Conservation (phyloP, 2,888 invertebrate species). For the Clanis bilineata region DNA sequence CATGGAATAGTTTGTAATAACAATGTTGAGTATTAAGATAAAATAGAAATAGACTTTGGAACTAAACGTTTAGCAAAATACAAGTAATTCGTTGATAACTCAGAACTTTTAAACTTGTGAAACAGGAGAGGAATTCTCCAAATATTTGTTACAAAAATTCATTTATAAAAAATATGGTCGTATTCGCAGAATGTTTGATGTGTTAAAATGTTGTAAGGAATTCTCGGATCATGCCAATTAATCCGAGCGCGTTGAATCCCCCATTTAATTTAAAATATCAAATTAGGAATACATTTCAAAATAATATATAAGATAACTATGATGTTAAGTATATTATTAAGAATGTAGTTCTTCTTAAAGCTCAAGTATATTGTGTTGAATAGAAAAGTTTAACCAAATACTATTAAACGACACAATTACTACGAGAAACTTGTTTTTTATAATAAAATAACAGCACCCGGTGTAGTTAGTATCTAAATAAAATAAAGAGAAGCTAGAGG, state of each 20-base stretch:
- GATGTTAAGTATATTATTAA: too few relatives aligned
- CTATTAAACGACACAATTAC: too few relatives aligned
- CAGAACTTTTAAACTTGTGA: too few relatives aligned
- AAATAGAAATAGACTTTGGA: neutral
- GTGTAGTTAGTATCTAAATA: neutral
- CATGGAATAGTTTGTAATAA: neutral
- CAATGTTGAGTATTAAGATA: neutral
- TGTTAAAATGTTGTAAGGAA: neutral
- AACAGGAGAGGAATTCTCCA: too few relatives aligned
- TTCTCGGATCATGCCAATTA: neutral
- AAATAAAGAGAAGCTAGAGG: neutral
- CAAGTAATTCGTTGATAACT: too few relatives aligned
- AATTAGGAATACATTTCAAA: too few relatives aligned
- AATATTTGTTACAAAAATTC: neutral
- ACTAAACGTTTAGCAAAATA: neutral
- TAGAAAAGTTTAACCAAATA: too few relatives aligned
- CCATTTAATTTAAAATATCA: neutral
- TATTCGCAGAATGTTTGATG: neutral
- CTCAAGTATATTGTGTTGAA: too few relatives aligned
- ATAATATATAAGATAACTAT: too few relatives aligned
- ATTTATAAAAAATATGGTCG: neutral
- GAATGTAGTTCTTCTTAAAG: too few relatives aligned
- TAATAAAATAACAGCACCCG: neutral
- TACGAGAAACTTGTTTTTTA: neutral
- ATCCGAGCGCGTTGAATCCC: neutral